Evolutionary conservation across 2,797 vertebrate species (phyloP).

Genomic region (Manis crassicaudata): DNA sequence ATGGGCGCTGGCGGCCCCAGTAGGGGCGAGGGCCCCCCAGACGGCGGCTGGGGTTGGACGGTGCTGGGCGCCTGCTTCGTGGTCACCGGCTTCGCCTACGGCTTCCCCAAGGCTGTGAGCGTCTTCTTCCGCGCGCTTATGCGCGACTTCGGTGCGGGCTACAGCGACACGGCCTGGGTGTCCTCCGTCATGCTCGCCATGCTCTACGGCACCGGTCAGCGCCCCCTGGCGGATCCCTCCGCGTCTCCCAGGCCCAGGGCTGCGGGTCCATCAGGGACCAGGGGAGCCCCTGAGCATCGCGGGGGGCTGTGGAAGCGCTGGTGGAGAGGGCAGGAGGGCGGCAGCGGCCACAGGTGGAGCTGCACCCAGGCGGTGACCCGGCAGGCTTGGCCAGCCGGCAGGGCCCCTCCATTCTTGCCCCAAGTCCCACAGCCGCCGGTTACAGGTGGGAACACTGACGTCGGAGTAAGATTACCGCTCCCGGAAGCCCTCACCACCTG

Average conservation of each 20-base stretch:
- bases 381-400: neutral
- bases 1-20: slow-evolving; percentile 50
- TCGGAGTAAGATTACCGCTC: neutral
- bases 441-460: neutral
- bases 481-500: neutral
- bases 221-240: neutral
- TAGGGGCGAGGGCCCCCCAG: slow-evolving; percentile 82
- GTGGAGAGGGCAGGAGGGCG: neutral
- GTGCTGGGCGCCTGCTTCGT: slow-evolving; percentile 88
- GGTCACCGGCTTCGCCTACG: slow-evolving; percentile 90
- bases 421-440: neutral
- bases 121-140: slow-evolving; percentile 90
- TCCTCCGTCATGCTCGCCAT: slow-evolving; percentile 91
- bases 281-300: neutral
- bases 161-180: slow-evolving; percentile 91
- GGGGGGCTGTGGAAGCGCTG: neutral
- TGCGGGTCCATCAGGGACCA: neutral
- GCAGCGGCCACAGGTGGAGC: neutral
- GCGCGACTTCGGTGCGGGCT: slow-evolving; percentile 88
- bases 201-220: slow-evolving; percentile 89
- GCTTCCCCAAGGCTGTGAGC: slow-evolving; percentile 90
- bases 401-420: neutral
- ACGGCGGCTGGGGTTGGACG: slow-evolving; percentile 90
- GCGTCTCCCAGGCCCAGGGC: rapidly evolving
- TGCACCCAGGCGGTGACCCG: neutral